These are phyloP conservation scores for Pempheris klunzingeri DNA, from an alignment of 2,797 vertebrate species.

Conservation along the genomic window DNA sequence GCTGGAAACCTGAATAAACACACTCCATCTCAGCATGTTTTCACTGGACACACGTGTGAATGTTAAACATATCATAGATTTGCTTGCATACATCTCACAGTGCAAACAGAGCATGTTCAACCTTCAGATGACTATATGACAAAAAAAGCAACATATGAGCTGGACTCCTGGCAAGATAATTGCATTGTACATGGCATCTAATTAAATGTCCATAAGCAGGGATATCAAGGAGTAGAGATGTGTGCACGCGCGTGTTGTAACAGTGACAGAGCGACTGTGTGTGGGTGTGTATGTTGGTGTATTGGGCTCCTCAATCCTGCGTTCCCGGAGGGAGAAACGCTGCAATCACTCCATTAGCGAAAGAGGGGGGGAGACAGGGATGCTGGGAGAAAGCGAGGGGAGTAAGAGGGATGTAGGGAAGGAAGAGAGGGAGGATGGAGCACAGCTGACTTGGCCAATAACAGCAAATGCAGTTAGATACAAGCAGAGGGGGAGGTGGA, in stretches of 20 bases:
- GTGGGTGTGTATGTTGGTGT: conserved; percentile 46
- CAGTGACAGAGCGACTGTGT: conserved; percentile 35
- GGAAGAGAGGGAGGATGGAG: conserved; percentile 52
- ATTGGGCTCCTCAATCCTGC: conserved; percentile 64
- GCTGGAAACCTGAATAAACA: conserved; percentile 39
- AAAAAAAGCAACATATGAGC: conserved; percentile 72
- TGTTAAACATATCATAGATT: neutral
- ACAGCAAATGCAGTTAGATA: conserved; percentile 87
- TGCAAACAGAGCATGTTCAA: conserved; percentile 29
- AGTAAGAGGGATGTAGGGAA: conserved; percentile 40
- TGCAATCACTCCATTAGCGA: conserved; percentile 87
- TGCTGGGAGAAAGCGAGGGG: conserved; percentile 48
- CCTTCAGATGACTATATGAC: conserved; percentile 44
- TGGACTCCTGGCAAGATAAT: conserved; percentile 80
- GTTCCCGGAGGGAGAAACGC: conserved; percentile 77
- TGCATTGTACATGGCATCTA: conserved; percentile 84
- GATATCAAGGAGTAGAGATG: conserved; percentile 69
- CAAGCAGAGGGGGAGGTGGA: conserved; percentile 69
- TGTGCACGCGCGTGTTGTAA: conserved; percentile 22
- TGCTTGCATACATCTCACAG: conserved; percentile 25
- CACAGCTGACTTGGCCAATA: conserved; percentile 86
- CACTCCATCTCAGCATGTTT: conserved; percentile 13
- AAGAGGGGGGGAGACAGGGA: conserved; percentile 68
- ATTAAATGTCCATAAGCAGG: conserved; percentile 85
- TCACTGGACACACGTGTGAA: conserved; percentile 16